Conservation (phyloP, 2,113 vertebrate species). For the Tachycineta bicolor region DNA sequence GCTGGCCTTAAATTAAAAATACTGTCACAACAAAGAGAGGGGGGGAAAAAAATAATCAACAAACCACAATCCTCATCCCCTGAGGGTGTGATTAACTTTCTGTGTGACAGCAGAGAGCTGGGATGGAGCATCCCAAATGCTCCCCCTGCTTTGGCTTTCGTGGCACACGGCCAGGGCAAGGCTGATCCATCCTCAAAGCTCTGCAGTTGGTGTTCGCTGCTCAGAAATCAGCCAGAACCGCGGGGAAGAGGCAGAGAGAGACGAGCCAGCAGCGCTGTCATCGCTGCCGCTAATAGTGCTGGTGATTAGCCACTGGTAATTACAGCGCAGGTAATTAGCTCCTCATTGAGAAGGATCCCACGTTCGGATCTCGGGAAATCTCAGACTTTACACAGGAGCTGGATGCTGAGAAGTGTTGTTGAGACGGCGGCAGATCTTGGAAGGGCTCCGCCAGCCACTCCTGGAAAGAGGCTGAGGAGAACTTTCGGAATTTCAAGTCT, state of each 20-base stretch:
- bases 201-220: neutral
- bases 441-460: neutral
- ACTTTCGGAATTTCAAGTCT: neutral
- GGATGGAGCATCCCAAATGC: neutral
- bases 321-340: neutral
- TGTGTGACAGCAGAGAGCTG: neutral
- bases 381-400: neutral
- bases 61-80: neutral
- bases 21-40: neutral
- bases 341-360: neutral
- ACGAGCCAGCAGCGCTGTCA: neutral
- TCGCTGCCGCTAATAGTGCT: neutral
- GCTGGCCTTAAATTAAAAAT: neutral
- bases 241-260: neutral
- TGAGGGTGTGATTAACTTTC: neutral
- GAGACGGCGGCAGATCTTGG: neutral
- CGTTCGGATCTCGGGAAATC: neutral
- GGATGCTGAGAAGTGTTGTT: neutral
- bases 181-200: neutral
- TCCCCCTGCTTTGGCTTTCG: neutral
- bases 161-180: neutral
- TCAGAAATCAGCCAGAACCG: neutral
- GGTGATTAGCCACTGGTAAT: neutral
- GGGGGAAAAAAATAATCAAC: neutral
- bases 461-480: neutral